Evolutionary conservation across 2,797 vertebrate genomes (phyloP).

Genomic region (Falco biarmicus): DNA sequence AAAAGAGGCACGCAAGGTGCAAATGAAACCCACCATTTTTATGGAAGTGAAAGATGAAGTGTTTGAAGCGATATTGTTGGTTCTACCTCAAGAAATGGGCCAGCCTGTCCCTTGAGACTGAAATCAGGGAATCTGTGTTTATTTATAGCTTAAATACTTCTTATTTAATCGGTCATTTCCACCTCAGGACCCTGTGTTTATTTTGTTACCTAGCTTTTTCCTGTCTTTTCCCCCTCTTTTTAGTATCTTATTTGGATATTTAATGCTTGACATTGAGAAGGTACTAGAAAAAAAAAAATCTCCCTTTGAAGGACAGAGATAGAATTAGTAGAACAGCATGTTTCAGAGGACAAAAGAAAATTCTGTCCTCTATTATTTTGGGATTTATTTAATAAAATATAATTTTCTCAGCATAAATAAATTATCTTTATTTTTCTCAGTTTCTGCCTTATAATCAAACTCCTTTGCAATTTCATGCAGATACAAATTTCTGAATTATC

Average conservation of each 20-base stretch:
- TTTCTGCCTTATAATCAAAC: conserved; percentile 24
- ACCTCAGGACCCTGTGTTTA: neutral
- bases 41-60: neutral
- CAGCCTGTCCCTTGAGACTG: neutral
- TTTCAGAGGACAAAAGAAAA: neutral
- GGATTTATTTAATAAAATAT: neutral
- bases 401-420: conserved; percentile 5
- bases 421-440: neutral
- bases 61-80: neutral
- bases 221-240: neutral
- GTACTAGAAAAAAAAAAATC: neutral
- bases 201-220: neutral
- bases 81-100: neutral
- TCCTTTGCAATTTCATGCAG: neutral
- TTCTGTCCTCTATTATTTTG: neutral
- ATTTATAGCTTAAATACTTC: neutral
- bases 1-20: neutral
- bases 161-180: neutral
- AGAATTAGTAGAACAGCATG: neutral
- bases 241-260: neutral
- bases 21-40: neutral
- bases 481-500: conserved; percentile 46
- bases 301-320: neutral
- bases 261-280: neutral
- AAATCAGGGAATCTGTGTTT: neutral